Base-by-base conservation (phyloP, 2,797 vertebrate species). In the Stomatorhinus walkeri region DNA sequence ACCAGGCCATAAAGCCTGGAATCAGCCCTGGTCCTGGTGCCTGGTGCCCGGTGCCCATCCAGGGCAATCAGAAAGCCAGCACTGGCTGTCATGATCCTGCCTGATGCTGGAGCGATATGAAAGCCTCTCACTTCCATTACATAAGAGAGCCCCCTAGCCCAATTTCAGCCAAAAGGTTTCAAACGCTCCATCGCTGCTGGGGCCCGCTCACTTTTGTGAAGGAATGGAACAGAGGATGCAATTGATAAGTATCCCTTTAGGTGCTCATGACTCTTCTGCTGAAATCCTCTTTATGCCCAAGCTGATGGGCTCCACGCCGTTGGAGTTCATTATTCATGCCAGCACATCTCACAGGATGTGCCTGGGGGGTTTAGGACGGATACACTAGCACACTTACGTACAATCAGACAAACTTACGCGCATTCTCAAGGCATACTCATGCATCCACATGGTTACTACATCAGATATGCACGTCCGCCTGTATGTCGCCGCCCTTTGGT, bases 31-130 rank as follows among this genome's bases (percentile, higher is more conserved):
- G 10, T 16, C 4, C 79, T 22, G 3, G 79, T 14, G 14, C 76
- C 16, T 40, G 5, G 5, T 46, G 19, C 79, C 19, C 79, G n/a
- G 10, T 48, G 9, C 83, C 24, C 48, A 85, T 59, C 52, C 7
- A 59, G 2, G 28, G 16, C 36, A 19, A 87, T 87, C 51, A n/a
- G 52, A 46, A 49, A 51, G 48, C 19, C 85, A 32, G 32, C 28
- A 1, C 51, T 40, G 83, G 83, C 40, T 85, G 51, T 51, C 83
- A 85, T 49, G 43, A 28, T 24, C 83, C 48, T 46, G 36, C 1
- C 36, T 87, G 54, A 43, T 56, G 28, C 52, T 56, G 85, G 52
- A 87, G 85, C 85, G 10, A 59, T 40, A 87, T 59, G 85, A 87
- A 87, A 59, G 28, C 54, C 28, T 52, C 40, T 40, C 32, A 9